Percentiles rank a stretch among this genome's conserved stretches.
Evolutionary conservation across 2,113 vertebrate species (phyloP).

Genomic region (Nesoenas mayeri): DNA sequence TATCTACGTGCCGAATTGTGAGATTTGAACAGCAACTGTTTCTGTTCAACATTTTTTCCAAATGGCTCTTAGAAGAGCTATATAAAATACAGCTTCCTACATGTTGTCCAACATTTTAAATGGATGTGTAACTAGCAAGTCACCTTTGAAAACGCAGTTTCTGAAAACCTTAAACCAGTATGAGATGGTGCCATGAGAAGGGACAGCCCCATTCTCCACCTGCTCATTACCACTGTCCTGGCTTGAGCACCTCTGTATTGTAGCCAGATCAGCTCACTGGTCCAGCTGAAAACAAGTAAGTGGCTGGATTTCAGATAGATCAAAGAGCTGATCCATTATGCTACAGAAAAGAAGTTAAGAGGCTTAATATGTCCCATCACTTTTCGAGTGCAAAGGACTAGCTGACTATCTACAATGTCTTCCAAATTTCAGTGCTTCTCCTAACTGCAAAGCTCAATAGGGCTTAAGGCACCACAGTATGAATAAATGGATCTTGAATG

Average conservation of each 20-base stretch:
- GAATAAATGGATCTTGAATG: neutral
- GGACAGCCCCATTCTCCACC: neutral
- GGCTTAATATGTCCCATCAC: neutral
- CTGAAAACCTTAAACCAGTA: neutral
- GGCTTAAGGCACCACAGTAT: neutral
- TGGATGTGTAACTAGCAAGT: neutral
- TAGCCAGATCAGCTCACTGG: neutral
- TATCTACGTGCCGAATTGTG: neutral
- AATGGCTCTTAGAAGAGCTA: neutral
- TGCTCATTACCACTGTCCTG: neutral
- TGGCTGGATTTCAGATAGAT: neutral
- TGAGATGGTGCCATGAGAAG: neutral
- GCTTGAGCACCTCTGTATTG: neutral
- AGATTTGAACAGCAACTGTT: neutral
- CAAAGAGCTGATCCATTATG: neutral
- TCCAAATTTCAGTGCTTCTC: neutral
- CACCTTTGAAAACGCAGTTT: conserved; percentile 18
- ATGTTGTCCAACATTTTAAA: conserved; percentile 25
- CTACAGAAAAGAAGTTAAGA: neutral
- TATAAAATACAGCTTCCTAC: conserved; percentile 32
- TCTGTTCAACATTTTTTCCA: neutral
- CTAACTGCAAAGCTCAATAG: neutral
- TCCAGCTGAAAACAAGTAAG: neutral
- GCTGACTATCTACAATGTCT: neutral
- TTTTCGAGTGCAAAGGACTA: neutral